Evolutionary conservation across 1,140 invertebrate species (phyloP), one percentile per base, ranked within the genome.

Genomic region (Sitodiplosis mosellana): DNA sequence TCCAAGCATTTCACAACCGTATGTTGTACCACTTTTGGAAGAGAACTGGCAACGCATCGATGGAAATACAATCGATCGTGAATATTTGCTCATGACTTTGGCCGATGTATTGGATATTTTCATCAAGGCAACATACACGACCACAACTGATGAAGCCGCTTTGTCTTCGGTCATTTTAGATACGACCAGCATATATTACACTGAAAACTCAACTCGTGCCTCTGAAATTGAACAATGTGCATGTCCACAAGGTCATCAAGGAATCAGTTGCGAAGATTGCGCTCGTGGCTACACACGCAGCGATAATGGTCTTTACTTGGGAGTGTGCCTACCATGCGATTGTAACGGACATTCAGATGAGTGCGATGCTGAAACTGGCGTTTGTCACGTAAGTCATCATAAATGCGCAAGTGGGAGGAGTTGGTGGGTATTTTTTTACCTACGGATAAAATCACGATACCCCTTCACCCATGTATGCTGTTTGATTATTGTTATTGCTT

Each of bases 111-210:
- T 86, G 56, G 76, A 75, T 10, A 86, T 98, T 53, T 73, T 87
- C 47, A 87, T 98, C 46, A 91, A 94, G 61, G 93, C 91, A 2
- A 91, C 90, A 1, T 95, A 94, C 60, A 85, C 85, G 0, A 81
- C 76, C 0, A 77, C 79, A 50, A 84, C 84, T 6, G 68, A 76
- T 48, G 74, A 87, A 63, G 80, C 83, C 1, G 76, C 79, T 0
- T 63, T 91, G 7, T 72, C 75, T 0, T 74, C 76, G 4, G 84
- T 89, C 1, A 76, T 75, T 6, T 63, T 95, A 41, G 88, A 93
- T 45, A 81, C 72, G 8, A 86, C 89, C 0, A 78, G 77, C n/a
- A 65, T 76, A 36, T 70, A 74, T 3, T 81, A 84, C 51, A 78
- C 76, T 33, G 85, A 81, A n/a, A 68, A 68, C 21, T 69, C 72